These are phyloP conservation scores for Cyanistes caeruleus DNA, from an alignment of 2,113 vertebrate species.

Conservation along the genomic window DNA sequence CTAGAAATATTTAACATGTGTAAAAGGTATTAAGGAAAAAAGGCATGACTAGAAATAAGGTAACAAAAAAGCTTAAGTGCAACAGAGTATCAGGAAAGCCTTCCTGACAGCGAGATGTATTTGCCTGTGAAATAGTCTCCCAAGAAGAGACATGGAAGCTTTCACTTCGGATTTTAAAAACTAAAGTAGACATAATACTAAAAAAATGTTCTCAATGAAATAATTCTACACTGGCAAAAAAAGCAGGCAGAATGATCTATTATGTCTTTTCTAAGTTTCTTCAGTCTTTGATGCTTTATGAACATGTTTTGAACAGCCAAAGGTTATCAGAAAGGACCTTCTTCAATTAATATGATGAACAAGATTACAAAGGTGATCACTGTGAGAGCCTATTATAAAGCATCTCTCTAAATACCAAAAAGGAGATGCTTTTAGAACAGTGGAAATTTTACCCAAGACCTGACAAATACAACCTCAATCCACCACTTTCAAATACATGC, in stretches of 20 bases:
- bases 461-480: neutral
- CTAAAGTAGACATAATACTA: slow-evolving; percentile 33
- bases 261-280: neutral
- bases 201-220: slow-evolving; percentile 43
- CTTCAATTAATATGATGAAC: slow-evolving; percentile 11
- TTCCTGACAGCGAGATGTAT: slow-evolving; percentile 24
- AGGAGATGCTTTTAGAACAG: neutral
- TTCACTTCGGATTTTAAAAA: slow-evolving; percentile 57
- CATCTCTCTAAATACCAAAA: neutral
- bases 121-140: slow-evolving; percentile 36
- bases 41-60: slow-evolving; percentile 23
- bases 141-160: slow-evolving; percentile 31
- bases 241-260: neutral
- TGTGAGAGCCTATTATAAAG: neutral
- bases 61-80: slow-evolving; percentile 25
- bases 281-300: neutral
- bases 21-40: slow-evolving; percentile 27
- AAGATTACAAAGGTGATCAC: neutral
- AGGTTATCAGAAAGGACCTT: neutral
- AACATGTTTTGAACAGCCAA: neutral
- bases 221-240: slow-evolving; percentile 35
- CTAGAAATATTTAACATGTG: neutral
- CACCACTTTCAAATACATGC: neutral
- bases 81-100: neutral
- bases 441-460: neutral